A percentile compares a stretch with the other conserved stretches of the same genome.
phyloP scores from a whole-genome alignment of 2,113 vertebrate species.

The Sinocyclocheilus rhinocerous region DNA sequence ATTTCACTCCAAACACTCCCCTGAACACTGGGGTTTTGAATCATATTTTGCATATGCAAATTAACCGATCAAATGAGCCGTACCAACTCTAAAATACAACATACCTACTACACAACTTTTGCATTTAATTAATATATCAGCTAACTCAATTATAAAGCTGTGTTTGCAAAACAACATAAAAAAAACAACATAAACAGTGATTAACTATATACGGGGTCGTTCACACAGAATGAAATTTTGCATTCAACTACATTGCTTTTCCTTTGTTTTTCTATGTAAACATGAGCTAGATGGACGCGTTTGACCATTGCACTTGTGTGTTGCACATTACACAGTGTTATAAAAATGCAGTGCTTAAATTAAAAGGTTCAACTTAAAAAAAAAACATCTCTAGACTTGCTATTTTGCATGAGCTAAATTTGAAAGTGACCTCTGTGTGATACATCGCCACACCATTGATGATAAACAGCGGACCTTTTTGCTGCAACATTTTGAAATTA shows the following conservation, averaged over 20 bases:
- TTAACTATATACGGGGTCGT: no score
- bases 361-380: no score
- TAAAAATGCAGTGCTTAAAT: no score
- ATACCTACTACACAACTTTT: no score
- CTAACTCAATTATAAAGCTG: not conserved
- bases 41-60: not conserved
- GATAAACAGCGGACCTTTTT: not conserved
- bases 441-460: no score
- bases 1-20: no score
- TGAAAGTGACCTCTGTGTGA: no score
- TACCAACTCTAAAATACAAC: not conserved
- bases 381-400: no score
- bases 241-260: not conserved
- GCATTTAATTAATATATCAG: not conserved
- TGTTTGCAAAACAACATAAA: not conserved
- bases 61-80: not conserved
- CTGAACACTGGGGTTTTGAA: no score
- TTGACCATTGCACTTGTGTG: not conserved
- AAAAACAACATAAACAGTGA: not conserved
- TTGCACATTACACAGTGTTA: not conserved
- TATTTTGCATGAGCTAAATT: no score
- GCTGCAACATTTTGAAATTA: not conserved
- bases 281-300: not conserved
- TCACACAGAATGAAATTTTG: not conserved
- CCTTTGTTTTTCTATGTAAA: not conserved